Evolutionary conservation across 2,113 vertebrate species (phyloP), one percentile per base, ranked within the genome.

Genomic region (Sula dactylatra): DNA sequence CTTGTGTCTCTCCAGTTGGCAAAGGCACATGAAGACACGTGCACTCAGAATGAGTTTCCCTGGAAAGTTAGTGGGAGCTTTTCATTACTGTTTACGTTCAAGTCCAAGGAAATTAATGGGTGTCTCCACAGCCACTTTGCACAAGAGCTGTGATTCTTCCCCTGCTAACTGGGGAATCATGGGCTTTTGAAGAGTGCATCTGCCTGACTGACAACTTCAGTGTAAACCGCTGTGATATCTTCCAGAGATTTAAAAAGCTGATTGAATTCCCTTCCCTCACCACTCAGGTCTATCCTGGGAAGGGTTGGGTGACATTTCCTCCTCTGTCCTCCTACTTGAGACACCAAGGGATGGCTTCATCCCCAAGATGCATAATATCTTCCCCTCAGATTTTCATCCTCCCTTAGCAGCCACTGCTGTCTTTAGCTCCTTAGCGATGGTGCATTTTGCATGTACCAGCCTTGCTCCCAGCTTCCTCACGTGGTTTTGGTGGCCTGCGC

Each of bases 61-160:
- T 85, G 58, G 72, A 90, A 90, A 76, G 26, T 52, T 34, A 94
- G n/a, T 2, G 6, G 78, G 52, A 85, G 52, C 31, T 55, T 86
- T 96, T 86, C 42, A 58, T 89, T 65, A 22, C 42, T 95, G 67
- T 96, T 98, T 97, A 54, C 17, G 20, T 93, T 95, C 80, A 67
- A 81, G 56, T 71, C 66, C 16, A 1, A 90, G 58, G 78, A 96
- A 97, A 97, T 97, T 61, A 82, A 73, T 70, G 55, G 59, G 45
- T 93, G 88, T 97, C 82, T 84, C 74, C 42, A 15, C 4, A 81
- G 56, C 55, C 70, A 67, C 95, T 93, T 70, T 64, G 64, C 62
- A 88, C 70, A 83, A 94, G 88, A 90, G 59, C 70, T 87, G 62
- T 58, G 89, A 96, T 86, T 88, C 86, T 91, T 93, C 56, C 86